phyloP scores from a whole-genome alignment of 2,888 invertebrate species.

The Phania funesta region DNA sequence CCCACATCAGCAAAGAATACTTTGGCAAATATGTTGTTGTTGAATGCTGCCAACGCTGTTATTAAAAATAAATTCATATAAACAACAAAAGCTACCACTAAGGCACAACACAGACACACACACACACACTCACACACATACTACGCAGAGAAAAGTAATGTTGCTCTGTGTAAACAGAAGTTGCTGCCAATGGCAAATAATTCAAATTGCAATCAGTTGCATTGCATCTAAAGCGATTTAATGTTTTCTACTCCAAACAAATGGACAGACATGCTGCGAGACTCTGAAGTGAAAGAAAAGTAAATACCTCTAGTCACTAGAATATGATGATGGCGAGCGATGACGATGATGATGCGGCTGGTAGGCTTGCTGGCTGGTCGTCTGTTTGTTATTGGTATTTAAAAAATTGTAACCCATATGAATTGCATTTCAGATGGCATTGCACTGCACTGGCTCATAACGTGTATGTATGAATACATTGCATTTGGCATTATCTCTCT shows the following conservation, averaged over 20 bases:
- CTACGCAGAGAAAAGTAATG: slow-evolving; percentile 13
- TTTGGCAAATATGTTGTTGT: slow-evolving; percentile 47
- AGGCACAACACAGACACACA: background rate
- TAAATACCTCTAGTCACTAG: slow-evolving; percentile 49
- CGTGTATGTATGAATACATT: slow-evolving; percentile 27
- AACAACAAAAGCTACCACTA: slow-evolving; percentile 23
- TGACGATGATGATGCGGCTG: slow-evolving; percentile 31
- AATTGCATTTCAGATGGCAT: slow-evolving; percentile 25
- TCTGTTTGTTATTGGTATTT: slow-evolving; percentile 51
- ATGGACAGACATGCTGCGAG: background rate
- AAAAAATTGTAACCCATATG: slow-evolving; percentile 63
- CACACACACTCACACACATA: background rate
- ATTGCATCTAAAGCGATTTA: slow-evolving; percentile 67
- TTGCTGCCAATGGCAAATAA: slow-evolving; percentile 68
- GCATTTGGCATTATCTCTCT: slow-evolving; percentile 37
- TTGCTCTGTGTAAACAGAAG: slow-evolving; percentile 62
- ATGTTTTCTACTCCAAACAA: slow-evolving; percentile 34
- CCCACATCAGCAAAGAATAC: slow-evolving; percentile 54
- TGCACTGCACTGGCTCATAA: slow-evolving; percentile 24
- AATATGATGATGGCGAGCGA: slow-evolving; percentile 17
- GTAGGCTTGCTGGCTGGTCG: slow-evolving; percentile 13
- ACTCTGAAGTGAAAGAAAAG: slow-evolving; percentile 38
- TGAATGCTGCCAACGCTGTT: slow-evolving; percentile 61
- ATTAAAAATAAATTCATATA: slow-evolving; percentile 57
- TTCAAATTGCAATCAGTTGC: slow-evolving; percentile 67